phyloP scores from a whole-genome alignment of 2,797 vertebrate species.

The Yasuhikotakia modesta region DNA sequence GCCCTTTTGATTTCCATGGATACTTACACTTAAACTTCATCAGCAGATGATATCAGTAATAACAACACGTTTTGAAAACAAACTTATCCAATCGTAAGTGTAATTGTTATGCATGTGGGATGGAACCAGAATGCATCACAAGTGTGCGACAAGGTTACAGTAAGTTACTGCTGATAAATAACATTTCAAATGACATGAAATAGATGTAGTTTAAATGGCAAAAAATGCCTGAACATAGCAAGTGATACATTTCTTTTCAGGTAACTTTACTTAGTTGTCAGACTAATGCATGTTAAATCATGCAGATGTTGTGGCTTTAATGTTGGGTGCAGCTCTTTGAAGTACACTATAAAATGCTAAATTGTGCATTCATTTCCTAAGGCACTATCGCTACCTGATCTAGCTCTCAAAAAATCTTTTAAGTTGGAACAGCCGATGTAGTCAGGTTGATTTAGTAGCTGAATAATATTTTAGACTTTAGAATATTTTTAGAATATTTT shows the following conservation, averaged over 20 bases:
- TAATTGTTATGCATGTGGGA: background rate
- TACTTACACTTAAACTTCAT: background rate
- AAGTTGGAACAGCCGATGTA: no score
- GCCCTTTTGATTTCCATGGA: background rate
- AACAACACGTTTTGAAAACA: background rate
- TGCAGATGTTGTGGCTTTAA: background rate
- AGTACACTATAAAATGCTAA: background rate
- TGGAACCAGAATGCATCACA: background rate
- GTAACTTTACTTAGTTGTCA: background rate
- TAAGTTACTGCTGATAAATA: background rate
- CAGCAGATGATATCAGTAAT: background rate
- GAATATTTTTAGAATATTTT: no score
- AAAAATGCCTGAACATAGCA: conserved; percentile 26
- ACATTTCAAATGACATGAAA: conserved; percentile 4
- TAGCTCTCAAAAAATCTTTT: background rate
- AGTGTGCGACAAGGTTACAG: background rate
- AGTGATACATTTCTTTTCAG: conserved; percentile 5
- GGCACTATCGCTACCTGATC: background rate
- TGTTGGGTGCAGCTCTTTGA: background rate
- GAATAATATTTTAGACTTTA: no score
- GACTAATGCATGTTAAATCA: conserved; percentile 11
- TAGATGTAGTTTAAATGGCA: conserved; percentile 30
- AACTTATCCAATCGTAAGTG: background rate
- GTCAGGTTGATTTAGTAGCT: background rate
- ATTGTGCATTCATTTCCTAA: background rate